Evolutionary conservation across 2,113 vertebrate genomes (phyloP), one percentile per base, ranked within the genome.

Genomic region (Antigone vipio): DNA sequence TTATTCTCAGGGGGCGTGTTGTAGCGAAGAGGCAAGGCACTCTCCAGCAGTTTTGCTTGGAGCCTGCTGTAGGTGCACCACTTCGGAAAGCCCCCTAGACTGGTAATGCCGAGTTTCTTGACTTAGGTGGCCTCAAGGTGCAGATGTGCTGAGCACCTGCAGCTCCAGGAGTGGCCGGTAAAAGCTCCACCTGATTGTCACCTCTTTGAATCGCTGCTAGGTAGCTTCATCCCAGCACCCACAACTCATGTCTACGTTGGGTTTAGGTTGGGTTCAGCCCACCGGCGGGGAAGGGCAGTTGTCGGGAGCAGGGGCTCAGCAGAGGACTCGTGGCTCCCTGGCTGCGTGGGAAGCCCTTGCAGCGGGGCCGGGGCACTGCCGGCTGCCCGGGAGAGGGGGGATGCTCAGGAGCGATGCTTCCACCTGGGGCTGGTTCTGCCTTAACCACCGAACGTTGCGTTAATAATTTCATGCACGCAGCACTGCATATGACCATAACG

Each of bases 311-410:
- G 32, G 38, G 27, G 15, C 20, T 76, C 20, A 17, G 47, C 16
- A 13, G 27, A 53, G 24, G 42, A 15, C 40, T 22, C 2, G 7
- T 22, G 26, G 4, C 26, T 72, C 66, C 42, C 34, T 23, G 45
- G 11, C 18, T 38, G 32, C 0, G 5, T 23, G 29, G 40, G 40
- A 47, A 40, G 14, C 47, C 47, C 29, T 62, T 3, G 13, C 29
- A 40, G 38, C 1, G 4, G 47, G 34, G 34, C 66, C 1, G 2
- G 44, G 30, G 45, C 12, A 6, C 27, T 71, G 20, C 42, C 0
- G 11, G 35, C 44, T 42, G 32, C 27, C 32, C 5, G 3, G 38
- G 17, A 30, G 50, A 21, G 15, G 4, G 17, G 10, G 38, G 55
- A 22, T 35, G 63, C 42, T 50, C 16, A 3, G 50, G 50, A 64